phyloP scores from a whole-genome alignment of 2,888 invertebrate species.

The Crocallis elinguaria region DNA sequence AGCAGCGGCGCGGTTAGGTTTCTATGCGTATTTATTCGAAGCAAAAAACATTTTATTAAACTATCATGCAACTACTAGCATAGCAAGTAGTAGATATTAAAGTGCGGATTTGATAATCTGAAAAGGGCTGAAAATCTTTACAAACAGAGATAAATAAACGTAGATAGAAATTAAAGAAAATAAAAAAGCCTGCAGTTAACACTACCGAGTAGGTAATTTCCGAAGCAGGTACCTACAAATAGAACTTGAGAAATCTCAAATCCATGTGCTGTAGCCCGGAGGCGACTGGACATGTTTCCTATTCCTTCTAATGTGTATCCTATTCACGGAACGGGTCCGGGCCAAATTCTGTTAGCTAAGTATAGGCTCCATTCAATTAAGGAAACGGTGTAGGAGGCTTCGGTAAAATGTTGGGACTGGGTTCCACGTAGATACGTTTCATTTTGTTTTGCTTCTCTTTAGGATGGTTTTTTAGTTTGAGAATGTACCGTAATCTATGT shows the following conservation, averaged over 20 bases:
- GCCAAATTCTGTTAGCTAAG: conserved; percentile 10
- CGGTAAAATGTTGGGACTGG: not conserved
- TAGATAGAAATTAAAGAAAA: not conserved
- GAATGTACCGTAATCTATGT: too few relatives aligned
- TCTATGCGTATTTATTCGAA: too few relatives aligned
- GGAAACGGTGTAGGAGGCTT: not conserved
- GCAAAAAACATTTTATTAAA: too few relatives aligned
- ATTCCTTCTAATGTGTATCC: not conserved
- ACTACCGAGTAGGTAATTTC: not conserved
- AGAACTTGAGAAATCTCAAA: not conserved
- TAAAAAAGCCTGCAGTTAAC: not conserved
- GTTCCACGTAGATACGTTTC: not conserved
- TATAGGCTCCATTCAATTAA: not conserved
- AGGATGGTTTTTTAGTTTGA: too few relatives aligned
- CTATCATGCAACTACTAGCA: too few relatives aligned
- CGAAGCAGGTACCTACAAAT: not conserved
- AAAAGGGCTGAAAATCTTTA: too few relatives aligned
- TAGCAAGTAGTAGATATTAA: too few relatives aligned
- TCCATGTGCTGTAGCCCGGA: not conserved
- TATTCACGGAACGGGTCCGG: not conserved
- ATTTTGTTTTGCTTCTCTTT: too few relatives aligned
- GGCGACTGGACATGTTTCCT: not conserved
- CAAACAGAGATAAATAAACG: too few relatives aligned
- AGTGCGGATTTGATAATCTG: too few relatives aligned
- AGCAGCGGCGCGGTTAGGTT: too few relatives aligned